These are phyloP conservation scores for Halictus ligatus DNA, from an alignment of 2,888 invertebrate species.

Conservation along the genomic window DNA sequence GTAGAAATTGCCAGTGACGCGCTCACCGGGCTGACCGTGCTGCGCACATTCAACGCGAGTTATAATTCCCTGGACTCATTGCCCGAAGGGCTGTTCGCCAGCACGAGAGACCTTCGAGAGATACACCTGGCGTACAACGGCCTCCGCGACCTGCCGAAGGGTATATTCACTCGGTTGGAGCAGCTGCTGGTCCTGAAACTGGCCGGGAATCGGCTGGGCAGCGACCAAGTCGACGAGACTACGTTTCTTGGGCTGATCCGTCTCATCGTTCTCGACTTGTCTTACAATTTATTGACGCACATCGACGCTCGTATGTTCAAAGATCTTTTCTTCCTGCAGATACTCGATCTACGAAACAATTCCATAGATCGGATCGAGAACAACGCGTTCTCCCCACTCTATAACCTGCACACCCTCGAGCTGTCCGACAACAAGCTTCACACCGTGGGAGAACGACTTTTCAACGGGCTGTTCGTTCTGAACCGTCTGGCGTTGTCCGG, in stretches of 20 bases:
- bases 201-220: conserved; percentile 93
- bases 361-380: conserved; percentile 95
- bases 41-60: conserved; percentile 94
- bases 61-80: conserved; percentile 93
- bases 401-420: conserved; percentile 95
- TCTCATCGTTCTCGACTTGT: conserved; percentile 93
- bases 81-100: conserved; percentile 93
- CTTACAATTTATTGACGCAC: conserved; percentile 93
- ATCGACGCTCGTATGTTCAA: conserved; percentile 94
- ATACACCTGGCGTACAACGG: conserved; percentile 94
- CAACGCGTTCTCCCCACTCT: conserved; percentile 93
- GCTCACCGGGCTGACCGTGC: conserved; percentile 90
- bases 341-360: conserved; percentile 93
- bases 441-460: conserved; percentile 91
- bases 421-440: conserved; percentile 94
- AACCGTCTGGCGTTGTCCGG: conserved; percentile 94
- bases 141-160: conserved; percentile 92
- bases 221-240: conserved; percentile 93
- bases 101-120: conserved; percentile 92
- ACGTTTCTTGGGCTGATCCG: conserved; percentile 94
- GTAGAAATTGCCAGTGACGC: conserved; percentile 92
- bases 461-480: conserved; percentile 93
- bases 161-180: conserved; percentile 93
- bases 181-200: conserved; percentile 93
- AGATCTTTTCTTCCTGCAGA: conserved; percentile 94